Percentiles rank a stretch among this genome's conserved stretches.
Evolutionary conservation across 2,113 vertebrate species (phyloP).

Genomic region (Arizona elegans): DNA sequence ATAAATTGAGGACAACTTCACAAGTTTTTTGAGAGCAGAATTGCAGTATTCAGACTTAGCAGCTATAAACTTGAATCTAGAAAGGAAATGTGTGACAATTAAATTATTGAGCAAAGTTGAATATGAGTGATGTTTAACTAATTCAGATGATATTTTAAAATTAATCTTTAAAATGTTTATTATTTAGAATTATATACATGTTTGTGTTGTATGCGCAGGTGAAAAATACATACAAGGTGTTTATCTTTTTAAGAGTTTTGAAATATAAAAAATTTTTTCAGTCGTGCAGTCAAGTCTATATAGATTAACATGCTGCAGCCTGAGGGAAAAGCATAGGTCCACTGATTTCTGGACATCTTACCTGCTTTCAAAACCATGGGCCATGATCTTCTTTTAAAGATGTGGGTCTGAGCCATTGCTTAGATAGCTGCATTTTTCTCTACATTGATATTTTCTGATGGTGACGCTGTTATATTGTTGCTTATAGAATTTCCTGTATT

Average conservation of each 20-base stretch:
- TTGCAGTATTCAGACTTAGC: conserved; percentile 1
- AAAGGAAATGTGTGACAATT: conserved; percentile 23
- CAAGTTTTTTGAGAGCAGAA: neutral
- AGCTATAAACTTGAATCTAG: conserved; percentile 17
- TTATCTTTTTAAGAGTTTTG: neutral
- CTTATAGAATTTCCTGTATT: neutral
- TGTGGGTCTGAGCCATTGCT: neutral
- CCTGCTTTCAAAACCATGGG: neutral
- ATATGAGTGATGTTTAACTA: neutral
- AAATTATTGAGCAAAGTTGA: conserved; percentile 37
- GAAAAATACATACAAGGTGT: neutral
- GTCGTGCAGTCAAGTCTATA: neutral
- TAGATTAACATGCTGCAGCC: neutral
- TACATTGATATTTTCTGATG: neutral
- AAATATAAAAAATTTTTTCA: neutral
- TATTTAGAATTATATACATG: neutral
- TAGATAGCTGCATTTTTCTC: neutral
- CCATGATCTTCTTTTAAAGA: neutral
- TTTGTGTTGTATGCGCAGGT: neutral
- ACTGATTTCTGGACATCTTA: neutral
- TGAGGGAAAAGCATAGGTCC: neutral
- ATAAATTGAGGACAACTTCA: neutral
- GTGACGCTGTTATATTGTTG: neutral
- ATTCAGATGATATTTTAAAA: neutral
- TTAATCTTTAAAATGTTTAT: neutral